Evolutionary conservation across 2,113 vertebrate species (phyloP).

Genomic region (Xenopus borealis): DNA sequence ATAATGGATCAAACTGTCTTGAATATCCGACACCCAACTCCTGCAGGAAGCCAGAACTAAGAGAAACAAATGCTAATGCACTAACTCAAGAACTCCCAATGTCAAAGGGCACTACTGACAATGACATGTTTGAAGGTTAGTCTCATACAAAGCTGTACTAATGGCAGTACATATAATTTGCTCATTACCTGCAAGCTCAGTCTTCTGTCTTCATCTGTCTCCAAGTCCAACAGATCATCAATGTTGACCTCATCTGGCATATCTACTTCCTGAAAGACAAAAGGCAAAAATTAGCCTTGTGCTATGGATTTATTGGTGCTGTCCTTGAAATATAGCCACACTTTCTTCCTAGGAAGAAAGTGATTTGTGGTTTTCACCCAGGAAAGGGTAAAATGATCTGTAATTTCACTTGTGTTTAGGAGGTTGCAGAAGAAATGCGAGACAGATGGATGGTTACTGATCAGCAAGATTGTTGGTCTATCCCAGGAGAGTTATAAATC

Average conservation of each 20-base stretch:
- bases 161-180: neutral
- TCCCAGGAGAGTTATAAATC: conserved; percentile 15
- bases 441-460: neutral
- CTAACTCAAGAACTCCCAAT: too few relatives aligned
- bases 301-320: neutral
- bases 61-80: too few relatives aligned
- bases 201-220: conserved; percentile 65
- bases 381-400: too few relatives aligned
- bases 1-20: too few relatives aligned
- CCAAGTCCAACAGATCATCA: conserved; percentile 75
- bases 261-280: conserved; percentile 61
- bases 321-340: too few relatives aligned
- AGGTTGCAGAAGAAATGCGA: conserved; percentile 9
- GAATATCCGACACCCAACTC: too few relatives aligned
- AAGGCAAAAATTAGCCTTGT: neutral
- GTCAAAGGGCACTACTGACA: too few relatives aligned
- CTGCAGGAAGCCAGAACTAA: too few relatives aligned
- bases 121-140: too few relatives aligned
- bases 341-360: too few relatives aligned
- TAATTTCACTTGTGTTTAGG: too few relatives aligned
- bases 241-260: conserved; percentile 86
- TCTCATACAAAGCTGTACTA: neutral
- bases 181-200: conserved; percentile 68
- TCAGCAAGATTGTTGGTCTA: neutral
- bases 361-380: too few relatives aligned